Conservation (phyloP, 2,888 invertebrate genomes). For the Xanthorhoe spadicearia region DNA sequence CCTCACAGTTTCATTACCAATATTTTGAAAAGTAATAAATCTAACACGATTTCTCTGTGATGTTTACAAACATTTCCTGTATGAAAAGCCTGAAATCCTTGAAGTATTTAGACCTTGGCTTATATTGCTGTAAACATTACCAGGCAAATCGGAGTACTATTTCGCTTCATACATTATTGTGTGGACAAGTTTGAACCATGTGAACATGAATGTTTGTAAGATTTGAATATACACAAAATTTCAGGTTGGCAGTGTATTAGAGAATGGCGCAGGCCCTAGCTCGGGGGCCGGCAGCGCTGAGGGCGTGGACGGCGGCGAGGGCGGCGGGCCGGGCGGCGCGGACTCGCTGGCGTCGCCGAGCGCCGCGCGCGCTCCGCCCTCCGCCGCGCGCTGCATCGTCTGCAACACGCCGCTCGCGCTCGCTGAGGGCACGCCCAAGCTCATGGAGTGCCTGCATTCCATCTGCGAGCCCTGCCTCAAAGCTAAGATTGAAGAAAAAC, state of each 20-base stretch:
- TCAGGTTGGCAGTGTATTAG: slow-evolving; percentile 19
- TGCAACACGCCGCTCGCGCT: slow-evolving; percentile 68
- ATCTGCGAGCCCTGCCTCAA: slow-evolving; percentile 91
- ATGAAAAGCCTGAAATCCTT: background rate
- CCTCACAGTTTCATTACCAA: background rate
- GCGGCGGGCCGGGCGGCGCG: slow-evolving; percentile 55
- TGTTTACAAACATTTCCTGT: slow-evolving; percentile 28
- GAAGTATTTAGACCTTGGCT: slow-evolving; percentile 6
- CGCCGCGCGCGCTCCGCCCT: slow-evolving; percentile 54
- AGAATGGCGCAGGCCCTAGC: slow-evolving; percentile 29
- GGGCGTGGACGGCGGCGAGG: slow-evolving; percentile 39
- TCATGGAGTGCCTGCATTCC: slow-evolving; percentile 95
- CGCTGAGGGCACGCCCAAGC: slow-evolving; percentile 87
- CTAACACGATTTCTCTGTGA: slow-evolving; percentile 1
- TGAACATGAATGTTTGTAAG: background rate
- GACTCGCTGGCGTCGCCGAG: slow-evolving; percentile 75
- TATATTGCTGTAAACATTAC: background rate
- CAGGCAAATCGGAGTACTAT: background rate
- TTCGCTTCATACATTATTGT: background rate
- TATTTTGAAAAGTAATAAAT: background rate
- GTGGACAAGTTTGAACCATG: background rate
- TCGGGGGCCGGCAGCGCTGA: slow-evolving; percentile 36
- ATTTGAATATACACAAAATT: background rate
- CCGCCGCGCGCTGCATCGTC: slow-evolving; percentile 82
- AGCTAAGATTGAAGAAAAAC: slow-evolving; percentile 85